A percentile compares a stretch with the other conserved stretches of the same genome.
These are phyloP conservation scores for Drosophila siamana DNA, from an alignment of 2,888 invertebrate species.

Conservation along the genomic window DNA sequence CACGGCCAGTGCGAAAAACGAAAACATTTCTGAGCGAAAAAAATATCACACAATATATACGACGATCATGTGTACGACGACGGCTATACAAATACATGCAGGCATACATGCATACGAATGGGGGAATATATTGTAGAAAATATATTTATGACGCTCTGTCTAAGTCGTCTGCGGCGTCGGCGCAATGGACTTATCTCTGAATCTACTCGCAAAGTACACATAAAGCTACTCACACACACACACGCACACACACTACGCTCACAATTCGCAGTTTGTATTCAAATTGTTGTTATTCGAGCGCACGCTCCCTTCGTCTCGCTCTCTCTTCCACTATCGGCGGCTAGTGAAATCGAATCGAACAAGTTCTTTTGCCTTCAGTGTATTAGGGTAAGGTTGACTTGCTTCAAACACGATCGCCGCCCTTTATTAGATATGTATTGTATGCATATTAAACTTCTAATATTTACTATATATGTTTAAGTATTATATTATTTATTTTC, in stretches of 20 bases:
- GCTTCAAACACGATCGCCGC: slow-evolving; percentile 32
- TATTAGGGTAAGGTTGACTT: slow-evolving; percentile 54
- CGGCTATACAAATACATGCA: slow-evolving; percentile 10
- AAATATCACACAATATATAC: slow-evolving; percentile 29
- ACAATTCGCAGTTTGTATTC: slow-evolving; percentile 31
- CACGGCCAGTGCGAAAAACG: slow-evolving; percentile 52
- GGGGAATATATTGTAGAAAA: slow-evolving; percentile 39
- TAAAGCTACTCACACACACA: slow-evolving; percentile 12
- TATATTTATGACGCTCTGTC: slow-evolving; percentile 73
- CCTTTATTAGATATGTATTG: slow-evolving; percentile 3
- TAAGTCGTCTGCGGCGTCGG: slow-evolving; percentile 53
- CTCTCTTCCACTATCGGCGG: slow-evolving; percentile 24
- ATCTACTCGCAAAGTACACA: slow-evolving; percentile 32
- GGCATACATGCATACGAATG: neutral
- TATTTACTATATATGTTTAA: neutral
- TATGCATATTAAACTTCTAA: neutral
- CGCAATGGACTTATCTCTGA: slow-evolving; percentile 61
- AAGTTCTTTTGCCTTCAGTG: slow-evolving; percentile 27
- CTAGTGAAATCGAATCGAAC: slow-evolving; percentile 58
- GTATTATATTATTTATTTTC: neutral
- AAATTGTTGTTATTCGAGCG: slow-evolving; percentile 45
- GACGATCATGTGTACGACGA: slow-evolving; percentile 26
- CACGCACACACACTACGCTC: slow-evolving; percentile 7
- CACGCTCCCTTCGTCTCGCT: neutral
- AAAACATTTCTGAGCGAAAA: slow-evolving; percentile 62